A percentile compares a stretch with the other conserved stretches of the same genome.
Conservation (phyloP, 2,888 invertebrate species). For the Bhutanitis thaidina region DNA sequence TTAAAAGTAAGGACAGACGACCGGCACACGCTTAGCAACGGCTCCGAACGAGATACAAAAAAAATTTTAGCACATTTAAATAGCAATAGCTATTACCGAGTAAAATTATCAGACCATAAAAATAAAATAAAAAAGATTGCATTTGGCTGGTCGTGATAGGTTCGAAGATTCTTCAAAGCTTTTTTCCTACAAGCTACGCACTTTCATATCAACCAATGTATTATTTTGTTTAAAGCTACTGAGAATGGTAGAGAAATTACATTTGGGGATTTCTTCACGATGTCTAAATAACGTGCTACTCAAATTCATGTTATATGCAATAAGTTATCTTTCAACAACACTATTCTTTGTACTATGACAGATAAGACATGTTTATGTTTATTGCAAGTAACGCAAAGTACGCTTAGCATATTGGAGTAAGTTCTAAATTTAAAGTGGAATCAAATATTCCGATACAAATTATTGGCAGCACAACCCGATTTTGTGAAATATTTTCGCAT, state of each 20-base stretch:
- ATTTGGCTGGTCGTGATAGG: no score
- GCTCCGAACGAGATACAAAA: no score
- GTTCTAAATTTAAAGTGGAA: constrained; percentile 9
- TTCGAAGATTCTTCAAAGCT: no score
- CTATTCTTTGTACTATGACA: constrained; percentile 7
- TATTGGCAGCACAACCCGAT: constrained; percentile 6
- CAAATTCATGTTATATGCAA: not conserved
- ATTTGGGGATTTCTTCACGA: not conserved
- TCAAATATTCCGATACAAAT: constrained; percentile 13
- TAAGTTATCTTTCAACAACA: not conserved
- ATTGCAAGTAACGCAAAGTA: not conserved
- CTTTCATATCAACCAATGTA: no score
- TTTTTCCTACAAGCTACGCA: no score
- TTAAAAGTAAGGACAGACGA: no score
- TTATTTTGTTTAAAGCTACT: no score
- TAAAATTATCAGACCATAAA: no score
- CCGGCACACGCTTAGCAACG: no score
- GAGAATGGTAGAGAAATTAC: not conserved
- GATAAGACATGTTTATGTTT: constrained; percentile 7
- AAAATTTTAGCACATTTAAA: no score
- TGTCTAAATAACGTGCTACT: not conserved
- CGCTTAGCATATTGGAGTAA: constrained; percentile 7
- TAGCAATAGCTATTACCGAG: no score
- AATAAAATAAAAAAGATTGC: no score
- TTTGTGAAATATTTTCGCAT: constrained; percentile 5